These are phyloP conservation scores for Craseonycteris thonglongyai DNA, from an alignment of 2,113 vertebrate genomes.

Conservation along the genomic window DNA sequence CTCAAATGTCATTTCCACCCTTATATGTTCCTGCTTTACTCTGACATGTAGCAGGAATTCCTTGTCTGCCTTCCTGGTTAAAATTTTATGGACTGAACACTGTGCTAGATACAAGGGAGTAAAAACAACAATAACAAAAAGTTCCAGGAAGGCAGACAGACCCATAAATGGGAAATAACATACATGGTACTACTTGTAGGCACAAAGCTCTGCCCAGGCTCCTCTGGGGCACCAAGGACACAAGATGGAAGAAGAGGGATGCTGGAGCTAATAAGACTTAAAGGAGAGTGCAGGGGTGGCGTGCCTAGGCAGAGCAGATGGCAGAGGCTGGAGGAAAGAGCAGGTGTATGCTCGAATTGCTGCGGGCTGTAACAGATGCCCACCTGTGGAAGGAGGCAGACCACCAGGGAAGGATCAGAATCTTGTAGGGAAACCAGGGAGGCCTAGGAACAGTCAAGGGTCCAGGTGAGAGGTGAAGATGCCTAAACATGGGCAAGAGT, in stretches of 20 bases:
- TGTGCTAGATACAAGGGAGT: background rate
- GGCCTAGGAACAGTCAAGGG: background rate
- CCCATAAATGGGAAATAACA: background rate
- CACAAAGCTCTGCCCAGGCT: background rate
- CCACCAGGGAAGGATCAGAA: background rate
- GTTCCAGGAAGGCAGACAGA: background rate
- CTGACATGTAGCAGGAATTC: background rate
- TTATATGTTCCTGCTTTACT: background rate
- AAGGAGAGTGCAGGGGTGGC: too few species aligned
- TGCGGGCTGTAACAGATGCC: accelerated
- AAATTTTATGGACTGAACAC: background rate
- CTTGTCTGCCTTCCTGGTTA: background rate
- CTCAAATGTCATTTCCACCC: background rate
- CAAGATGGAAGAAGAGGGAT: background rate
- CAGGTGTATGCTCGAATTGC: accelerated
- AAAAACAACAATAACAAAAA: background rate
- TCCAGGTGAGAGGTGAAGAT: background rate
- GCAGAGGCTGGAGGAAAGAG: background rate
- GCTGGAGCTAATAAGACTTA: background rate
- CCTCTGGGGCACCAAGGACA: background rate
- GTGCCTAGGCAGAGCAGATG: background rate
- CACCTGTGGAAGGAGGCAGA: background rate
- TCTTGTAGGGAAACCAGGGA: background rate
- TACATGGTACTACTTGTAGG: background rate
- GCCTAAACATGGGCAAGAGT: background rate